These are phyloP conservation scores for Manacus vitellinus DNA, from an alignment of 2,113 vertebrate species.

Conservation along the genomic window DNA sequence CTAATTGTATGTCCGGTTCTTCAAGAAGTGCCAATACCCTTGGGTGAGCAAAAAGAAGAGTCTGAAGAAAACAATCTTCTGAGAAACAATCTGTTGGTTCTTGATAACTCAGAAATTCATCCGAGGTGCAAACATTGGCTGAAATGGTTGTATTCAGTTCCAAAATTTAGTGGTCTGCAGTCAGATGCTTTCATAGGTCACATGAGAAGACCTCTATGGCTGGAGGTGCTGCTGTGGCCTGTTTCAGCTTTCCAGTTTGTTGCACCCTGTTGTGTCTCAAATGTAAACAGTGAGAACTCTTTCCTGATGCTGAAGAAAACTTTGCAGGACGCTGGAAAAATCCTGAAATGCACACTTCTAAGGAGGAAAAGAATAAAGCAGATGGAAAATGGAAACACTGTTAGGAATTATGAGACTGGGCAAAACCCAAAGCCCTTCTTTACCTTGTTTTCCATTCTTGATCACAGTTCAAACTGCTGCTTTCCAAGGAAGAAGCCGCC, in stretches of 20 bases:
- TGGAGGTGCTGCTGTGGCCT: neutral
- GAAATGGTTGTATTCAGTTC: neutral
- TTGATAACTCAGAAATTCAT: constrained; percentile 46
- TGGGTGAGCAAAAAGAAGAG: constrained; percentile 1
- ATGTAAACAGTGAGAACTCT: neutral
- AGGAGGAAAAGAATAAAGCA: neutral
- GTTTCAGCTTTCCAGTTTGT: neutral
- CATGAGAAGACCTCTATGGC: accelerated
- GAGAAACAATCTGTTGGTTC: neutral
- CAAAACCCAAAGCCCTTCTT: neutral
- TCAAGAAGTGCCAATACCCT: constrained; percentile 49
- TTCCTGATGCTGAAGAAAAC: neutral
- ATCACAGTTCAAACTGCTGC: neutral
- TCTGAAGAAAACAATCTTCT: constrained; percentile 29
- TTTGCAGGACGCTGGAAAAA: neutral
- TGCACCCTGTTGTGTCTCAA: accelerated
- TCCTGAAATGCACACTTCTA: neutral
- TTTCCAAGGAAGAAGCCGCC: neutral
- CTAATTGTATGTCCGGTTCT: constrained; percentile 47
- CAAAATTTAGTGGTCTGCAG: neutral
- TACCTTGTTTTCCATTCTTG: neutral
- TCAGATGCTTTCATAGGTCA: neutral
- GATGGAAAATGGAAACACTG: neutral
- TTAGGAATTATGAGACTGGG: neutral
- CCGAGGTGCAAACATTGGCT: neutral